A percentile compares a stretch with the other conserved stretches of the same genome.
Evolutionary conservation across 2,113 vertebrate species (phyloP).

Genomic region (Pardalotus punctatus): DNA sequence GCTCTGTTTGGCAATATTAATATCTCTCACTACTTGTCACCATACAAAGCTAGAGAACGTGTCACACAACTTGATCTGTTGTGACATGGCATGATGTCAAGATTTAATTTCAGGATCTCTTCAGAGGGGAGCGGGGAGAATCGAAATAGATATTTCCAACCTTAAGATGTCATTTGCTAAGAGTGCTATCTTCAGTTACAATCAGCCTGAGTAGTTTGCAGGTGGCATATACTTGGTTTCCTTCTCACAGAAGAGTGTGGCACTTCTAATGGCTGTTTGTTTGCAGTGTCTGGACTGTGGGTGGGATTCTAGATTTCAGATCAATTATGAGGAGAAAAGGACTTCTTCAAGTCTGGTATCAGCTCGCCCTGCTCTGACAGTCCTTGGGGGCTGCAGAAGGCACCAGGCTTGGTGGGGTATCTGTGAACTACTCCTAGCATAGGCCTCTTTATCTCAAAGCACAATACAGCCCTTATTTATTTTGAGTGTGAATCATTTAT

Average conservation of each 20-base stretch:
- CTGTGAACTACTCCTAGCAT: neutral
- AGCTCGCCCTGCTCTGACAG: neutral
- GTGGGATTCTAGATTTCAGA: neutral
- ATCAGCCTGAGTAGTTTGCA: neutral
- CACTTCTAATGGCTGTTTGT: neutral
- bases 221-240: accelerated
- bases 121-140: neutral
- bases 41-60: neutral
- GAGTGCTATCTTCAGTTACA: neutral
- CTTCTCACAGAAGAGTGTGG: neutral
- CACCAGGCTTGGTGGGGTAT: neutral
- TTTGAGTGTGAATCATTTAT: constrained; percentile 16
- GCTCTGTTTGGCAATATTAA: neutral
- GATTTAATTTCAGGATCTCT: neutral
- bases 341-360: neutral
- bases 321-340: neutral
- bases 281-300: neutral
- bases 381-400: neutral
- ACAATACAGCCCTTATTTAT: neutral
- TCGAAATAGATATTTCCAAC: neutral
- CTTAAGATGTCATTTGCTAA: neutral
- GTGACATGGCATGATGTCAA: neutral
- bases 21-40: neutral
- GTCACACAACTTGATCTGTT: neutral
- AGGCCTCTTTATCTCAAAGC: neutral